Evolutionary conservation across 2,797 vertebrate genomes (phyloP), one percentile per base, ranked within the genome.

Genomic region (Momotus momota): DNA sequence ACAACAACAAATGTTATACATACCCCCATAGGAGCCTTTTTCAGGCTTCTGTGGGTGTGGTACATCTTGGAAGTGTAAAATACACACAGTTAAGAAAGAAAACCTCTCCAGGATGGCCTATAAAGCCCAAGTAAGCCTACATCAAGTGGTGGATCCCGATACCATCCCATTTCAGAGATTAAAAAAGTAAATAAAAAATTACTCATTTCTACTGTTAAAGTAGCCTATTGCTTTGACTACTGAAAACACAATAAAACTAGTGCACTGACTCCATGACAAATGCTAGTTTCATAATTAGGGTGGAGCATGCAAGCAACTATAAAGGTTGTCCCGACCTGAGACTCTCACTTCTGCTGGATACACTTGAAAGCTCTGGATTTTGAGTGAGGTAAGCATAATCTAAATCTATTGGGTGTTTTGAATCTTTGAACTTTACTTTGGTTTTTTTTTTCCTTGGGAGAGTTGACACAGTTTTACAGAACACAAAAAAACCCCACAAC

Each of bases 281-380:
- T 70, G 81, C 52, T 49, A 91, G 93, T 98, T 97, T 96, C 96
- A 91, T 94, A 92, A 98, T 95, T 94, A 94, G 95, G 97, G 97
- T 93, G 97, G 97, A 93, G 95, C 81, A 90, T 26, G n/a, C 60
- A 91, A 95, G 93, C 75, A 77, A 88, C 96, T 98, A 98, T 98
- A 98, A 98, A 98, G 87, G 94, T 55, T 69, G 90, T 7, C 38
- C 41, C 81, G 86, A 2, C 71, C 64, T 57, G 48, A 48, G 66
- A 93, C 88, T 94, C 83, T 94, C 45, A 77, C 41, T 54, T 64
- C 81, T 46, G n/a, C 52, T 80, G 33, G 38, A 88, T 45, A 94
- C 67, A 64, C 75, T 71, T 45, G 84, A 86, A 77, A 81, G 70
- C 38, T 81, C 43, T 5, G 5, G 58, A 65, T 62, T 66, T 58